A percentile compares a stretch with the other conserved stretches of the same genome.
Conservation (phyloP, 92 coral and sea anemone genomes). For the Palythoa grandis region DNA sequence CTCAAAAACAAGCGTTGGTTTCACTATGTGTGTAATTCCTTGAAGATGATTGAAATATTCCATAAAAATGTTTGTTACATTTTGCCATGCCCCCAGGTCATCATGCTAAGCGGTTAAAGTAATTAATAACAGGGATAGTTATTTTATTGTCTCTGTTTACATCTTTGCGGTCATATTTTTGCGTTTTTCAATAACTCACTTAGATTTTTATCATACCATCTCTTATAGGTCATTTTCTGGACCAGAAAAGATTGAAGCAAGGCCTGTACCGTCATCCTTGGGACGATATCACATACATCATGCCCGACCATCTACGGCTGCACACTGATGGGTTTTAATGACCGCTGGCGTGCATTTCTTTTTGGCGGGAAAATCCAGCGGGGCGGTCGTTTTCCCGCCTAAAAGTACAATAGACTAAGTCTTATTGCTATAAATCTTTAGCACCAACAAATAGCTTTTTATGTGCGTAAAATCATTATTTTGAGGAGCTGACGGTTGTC, state of each 20-base stretch:
- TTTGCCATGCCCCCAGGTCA: neutral
- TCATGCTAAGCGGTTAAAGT: too few species aligned
- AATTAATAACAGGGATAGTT: too few species aligned
- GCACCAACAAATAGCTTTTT: neutral
- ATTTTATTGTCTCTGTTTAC: neutral
- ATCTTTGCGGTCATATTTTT: neutral
- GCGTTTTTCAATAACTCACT: too few species aligned
- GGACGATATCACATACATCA: slow-evolving; percentile 98
- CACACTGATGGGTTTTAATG: slow-evolving; percentile 95
- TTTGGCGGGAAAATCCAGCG: slow-evolving; percentile 34
- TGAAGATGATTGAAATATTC: too few species aligned
- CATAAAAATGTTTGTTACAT: neutral
- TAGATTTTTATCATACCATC: neutral
- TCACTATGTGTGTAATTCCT: too few species aligned
- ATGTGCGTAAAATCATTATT: neutral
- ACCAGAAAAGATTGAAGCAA: slow-evolving; percentile 93
- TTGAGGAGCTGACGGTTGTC: neutral
- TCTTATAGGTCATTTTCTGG: slow-evolving; percentile 92
- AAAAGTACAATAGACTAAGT: neutral
- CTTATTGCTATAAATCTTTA: neutral
- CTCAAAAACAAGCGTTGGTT: too few species aligned
- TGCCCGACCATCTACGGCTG: slow-evolving; percentile 92
- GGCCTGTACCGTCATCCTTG: slow-evolving; percentile 99
- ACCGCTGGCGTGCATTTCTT: neutral
- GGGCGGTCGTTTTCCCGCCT: slow-evolving; percentile 25